phyloP scores from a whole-genome alignment of 2,113 vertebrate species.

The Albula goreensis region DNA sequence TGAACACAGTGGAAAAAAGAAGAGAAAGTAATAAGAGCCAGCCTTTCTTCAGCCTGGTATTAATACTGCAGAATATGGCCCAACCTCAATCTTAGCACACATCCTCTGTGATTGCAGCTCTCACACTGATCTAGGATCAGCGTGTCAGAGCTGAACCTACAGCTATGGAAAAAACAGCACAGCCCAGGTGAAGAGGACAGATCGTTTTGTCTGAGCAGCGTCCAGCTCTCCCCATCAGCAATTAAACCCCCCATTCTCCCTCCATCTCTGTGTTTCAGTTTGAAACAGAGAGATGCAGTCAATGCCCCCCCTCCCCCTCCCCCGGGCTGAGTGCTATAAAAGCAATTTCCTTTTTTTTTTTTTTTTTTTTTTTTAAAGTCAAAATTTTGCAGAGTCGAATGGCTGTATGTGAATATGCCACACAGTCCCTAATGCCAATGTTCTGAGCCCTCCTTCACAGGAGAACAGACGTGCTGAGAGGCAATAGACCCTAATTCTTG shows the following conservation, averaged over 20 bases:
- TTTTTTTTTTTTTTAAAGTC: constrained; percentile 22
- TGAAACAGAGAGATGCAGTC: constrained; percentile 46
- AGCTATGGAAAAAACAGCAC: neutral
- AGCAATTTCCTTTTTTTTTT: neutral
- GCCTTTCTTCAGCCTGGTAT: too few species aligned
- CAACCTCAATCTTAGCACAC: neutral
- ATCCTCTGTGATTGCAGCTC: neutral
- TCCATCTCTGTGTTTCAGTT: constrained; percentile 43
- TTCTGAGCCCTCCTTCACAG: constrained; percentile 44
- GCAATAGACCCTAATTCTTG: constrained; percentile 23
- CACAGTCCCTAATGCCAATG: constrained; percentile 44
- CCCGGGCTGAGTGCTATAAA: constrained; percentile 39
- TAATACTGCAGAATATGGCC: too few species aligned
- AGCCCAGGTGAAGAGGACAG: constrained; percentile 25
- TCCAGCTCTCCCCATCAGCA: constrained; percentile 57
- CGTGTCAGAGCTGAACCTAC: neutral
- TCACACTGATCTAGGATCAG: neutral
- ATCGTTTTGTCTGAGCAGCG: constrained; percentile 53
- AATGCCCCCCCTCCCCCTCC: constrained; percentile 47
- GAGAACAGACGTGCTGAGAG: neutral
- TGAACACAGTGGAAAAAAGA: too few species aligned
- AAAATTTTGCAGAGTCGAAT: constrained; percentile 51
- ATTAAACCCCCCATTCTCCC: constrained; percentile 44
- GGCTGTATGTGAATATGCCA: constrained; percentile 38
- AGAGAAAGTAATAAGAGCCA: too few species aligned